phyloP scores from a whole-genome alignment of 2,888 invertebrate species.

The Ophioninae sp. region DNA sequence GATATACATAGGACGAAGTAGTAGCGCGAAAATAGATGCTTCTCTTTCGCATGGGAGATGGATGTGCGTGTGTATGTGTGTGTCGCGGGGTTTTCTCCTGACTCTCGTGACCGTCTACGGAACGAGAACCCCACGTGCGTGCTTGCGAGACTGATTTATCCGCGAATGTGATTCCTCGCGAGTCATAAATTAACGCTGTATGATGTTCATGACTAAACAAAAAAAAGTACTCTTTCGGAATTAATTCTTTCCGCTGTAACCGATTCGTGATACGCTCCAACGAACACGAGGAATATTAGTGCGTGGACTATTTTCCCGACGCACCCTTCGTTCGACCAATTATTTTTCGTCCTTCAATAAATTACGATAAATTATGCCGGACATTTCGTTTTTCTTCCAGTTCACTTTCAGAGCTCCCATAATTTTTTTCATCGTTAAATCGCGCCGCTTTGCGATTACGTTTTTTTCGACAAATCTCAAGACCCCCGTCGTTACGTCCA shows the following conservation, averaged over 20 bases:
- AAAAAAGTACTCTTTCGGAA: not conserved
- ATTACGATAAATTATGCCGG: too few relatives aligned
- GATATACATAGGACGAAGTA: constrained; percentile 37
- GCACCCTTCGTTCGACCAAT: too few relatives aligned
- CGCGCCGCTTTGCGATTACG: too few relatives aligned
- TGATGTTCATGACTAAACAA: not conserved
- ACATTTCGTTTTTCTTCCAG: too few relatives aligned
- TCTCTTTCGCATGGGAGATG: constrained; percentile 35
- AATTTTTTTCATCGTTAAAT: too few relatives aligned
- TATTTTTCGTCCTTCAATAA: too few relatives aligned
- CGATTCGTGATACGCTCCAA: not conserved
- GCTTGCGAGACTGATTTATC: constrained; percentile 40
- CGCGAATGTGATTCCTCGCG: not conserved
- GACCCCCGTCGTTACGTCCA: not conserved
- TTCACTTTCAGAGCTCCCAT: too few relatives aligned
- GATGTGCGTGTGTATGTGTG: constrained; percentile 19
- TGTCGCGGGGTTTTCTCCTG: constrained; percentile 52
- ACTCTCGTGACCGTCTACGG: constrained; percentile 61
- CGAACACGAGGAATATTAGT: not conserved
- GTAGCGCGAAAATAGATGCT: constrained; percentile 57
- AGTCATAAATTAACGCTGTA: constrained; percentile 10
- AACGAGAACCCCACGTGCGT: constrained; percentile 52
- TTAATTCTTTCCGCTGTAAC: not conserved
- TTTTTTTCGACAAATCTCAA: too few relatives aligned
- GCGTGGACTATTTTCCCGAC: too few relatives aligned